Evolutionary conservation across 2,797 vertebrate genomes (phyloP), one percentile per base, ranked within the genome.

Genomic region (Leptatherina wallacei): DNA sequence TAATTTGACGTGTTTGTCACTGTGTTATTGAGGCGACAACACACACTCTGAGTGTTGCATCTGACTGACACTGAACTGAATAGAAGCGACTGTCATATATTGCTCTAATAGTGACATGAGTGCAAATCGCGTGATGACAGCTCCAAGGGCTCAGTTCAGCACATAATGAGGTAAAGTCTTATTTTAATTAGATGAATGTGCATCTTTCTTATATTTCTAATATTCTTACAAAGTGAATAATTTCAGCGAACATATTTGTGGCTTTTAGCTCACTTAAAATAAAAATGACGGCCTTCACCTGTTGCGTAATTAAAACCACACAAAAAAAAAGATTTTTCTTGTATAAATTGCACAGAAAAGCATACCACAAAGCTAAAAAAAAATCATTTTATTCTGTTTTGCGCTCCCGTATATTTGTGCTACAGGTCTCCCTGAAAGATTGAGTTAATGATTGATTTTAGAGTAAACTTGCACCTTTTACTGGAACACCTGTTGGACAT

Each of bases 371-470:
- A 5, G 27, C 10, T 18, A 20, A 9, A 16, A 2, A 27, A 9
- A 2, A 13, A 10, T 29, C 7, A 20, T 24, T 18, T 14, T 10
- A 14, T 35, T 57, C 6, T 62, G 35, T 9, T 54, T 32, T 32
- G 13, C 40, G 14, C 33, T 64, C 49, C 29, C 51, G 32, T 2
- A 29, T 35, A 54, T 49, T 22, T 54, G 42, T 36, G 52, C 65
- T 62, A 61, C 66, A 76, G 11, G 32, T 84, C 75, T 72, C 69
- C n/a, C 72, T 51, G 59, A 70, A 64, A 65, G 2, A 6, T 20
- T 1, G 22, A 75, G 94, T 94, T 94, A 95, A 94, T 92, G 82
- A 93, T 92, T 92, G 76, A 90, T 85, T 85, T 77, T 6, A 80
- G 85, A 83, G 84, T 79, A 93, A 93, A 93, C 86, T 82, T 88